Evolutionary conservation across 2,888 invertebrate genomes (phyloP), one percentile per base, ranked within the genome.

Genomic region (Diarsia brunnea): DNA sequence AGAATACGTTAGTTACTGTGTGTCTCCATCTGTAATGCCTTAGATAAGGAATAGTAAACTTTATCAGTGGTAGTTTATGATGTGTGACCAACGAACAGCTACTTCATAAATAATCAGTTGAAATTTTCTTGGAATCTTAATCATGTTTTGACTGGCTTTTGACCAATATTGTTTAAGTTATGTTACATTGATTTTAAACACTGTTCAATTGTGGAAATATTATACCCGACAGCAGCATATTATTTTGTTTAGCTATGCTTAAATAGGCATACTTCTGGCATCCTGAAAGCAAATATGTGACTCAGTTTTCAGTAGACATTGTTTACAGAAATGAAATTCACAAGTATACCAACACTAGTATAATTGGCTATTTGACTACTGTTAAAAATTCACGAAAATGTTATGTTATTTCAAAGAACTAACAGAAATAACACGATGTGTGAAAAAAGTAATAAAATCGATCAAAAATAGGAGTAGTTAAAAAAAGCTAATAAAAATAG

Each of bases 11-110:
- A 53, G 61, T 74, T 74, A 69, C 68, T 68, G 14, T 73, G 69
- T 71, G 67, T 76, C 74, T 80, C 55, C 55, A 49, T 55, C 74
- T 67, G 69, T 80, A 77, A 69, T 75, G 61, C 51, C 45, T 75
- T 53, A 73, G 81, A 85, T 87, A 87, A 85, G 74, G 51, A 83
- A 71, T 73, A 73, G 79, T 78, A 73, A 65, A 60, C 31, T 65
- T 79, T 86, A 87, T 86, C 84, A 84, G 68, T 61, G 65, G 65
- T 73, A 75, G 74, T 75, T 87, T 75, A 72, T 78, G 68, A 85
- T 69, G 86, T 86, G 83, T 75, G 72, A 84, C 66, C 75, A 73
- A 68, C 60, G 55, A 73, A 84, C 81, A 47, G 69, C 84, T 87
- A 80, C 84, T 55, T 70, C 72, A 58, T 78, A 53, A 86, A 65